Evolutionary conservation across 2,797 vertebrate species (phyloP), one percentile per base, ranked within the genome.

Genomic region (Falco peregrinus): DNA sequence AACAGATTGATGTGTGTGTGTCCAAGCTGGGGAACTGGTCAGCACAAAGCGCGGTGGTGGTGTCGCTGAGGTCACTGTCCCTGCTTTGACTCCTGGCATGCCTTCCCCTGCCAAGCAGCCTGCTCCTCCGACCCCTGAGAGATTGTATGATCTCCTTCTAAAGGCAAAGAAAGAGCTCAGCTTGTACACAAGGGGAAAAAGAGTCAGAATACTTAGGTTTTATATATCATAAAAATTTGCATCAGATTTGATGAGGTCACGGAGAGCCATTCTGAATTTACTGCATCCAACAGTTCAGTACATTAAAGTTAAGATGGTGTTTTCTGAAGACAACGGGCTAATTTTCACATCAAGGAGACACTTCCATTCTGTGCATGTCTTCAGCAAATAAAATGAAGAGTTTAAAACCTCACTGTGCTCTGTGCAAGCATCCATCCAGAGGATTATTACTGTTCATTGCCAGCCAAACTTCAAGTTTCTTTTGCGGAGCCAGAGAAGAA

Each of bases 401-500:
- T 84, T 94, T 83, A 67, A 92, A 79, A 82, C 41, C 76, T 67
- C n/a, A 13, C 29, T 13, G 15, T 75, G 43, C 22, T 79, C 68
- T 74, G 39, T 74, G 14, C 35, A 64, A 91, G 9, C 4, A 5
- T 28, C 31, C 51, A 93, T 47, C 26, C 79, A 79, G 78, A 67
- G 37, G 37, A 75, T 64, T 80, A 81, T 80, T 70, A 83, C 28
- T 64, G 64, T 78, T 96, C 53, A 35, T 6, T 84, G 65, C 47
- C 39, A 84, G 83, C 35, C 31, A 89, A 93, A 89, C 33, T 87
- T 83, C 60, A 95, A 87, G 45, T 81, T 87, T 31, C 41, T 91
- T 75, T 96, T 95, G 69, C 47, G 91, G 81, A 91, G 89, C 81
- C 81, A 94, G 73, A 93, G 86, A 74, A 84, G 53, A 96, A 82